A percentile compares a stretch with the other conserved stretches of the same genome.
These are phyloP conservation scores for Mesoclemmys tuberculata DNA, from an alignment of 2,113 vertebrate genomes.

Conservation along the genomic window DNA sequence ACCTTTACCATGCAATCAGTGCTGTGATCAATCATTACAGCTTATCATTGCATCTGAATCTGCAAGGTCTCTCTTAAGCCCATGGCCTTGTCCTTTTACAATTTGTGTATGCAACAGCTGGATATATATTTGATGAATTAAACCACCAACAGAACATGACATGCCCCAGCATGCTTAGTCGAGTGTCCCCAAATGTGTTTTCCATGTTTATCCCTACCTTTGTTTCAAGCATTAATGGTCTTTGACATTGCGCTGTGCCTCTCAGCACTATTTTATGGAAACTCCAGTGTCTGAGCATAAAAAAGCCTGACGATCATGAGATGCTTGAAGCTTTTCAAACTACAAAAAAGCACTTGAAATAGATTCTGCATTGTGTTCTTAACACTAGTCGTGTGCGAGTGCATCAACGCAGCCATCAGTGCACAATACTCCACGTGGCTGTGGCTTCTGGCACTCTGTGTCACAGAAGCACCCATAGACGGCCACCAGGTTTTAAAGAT, in stretches of 20 bases:
- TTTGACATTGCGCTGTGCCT: slow-evolving; percentile 48
- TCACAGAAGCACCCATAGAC: slow-evolving; percentile 36
- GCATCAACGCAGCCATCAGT: slow-evolving; percentile 21
- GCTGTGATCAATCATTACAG: neutral
- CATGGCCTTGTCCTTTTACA: neutral
- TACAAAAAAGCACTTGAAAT: slow-evolving; percentile 35
- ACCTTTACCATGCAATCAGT: neutral
- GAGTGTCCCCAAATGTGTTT: slow-evolving; percentile 45
- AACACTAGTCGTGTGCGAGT: slow-evolving; percentile 59
- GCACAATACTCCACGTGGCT: slow-evolving; percentile 61
- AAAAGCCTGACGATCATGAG: slow-evolving; percentile 66
- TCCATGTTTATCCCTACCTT: slow-evolving; percentile 37
- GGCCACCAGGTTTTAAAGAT: slow-evolving; percentile 34
- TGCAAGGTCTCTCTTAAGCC: neutral
- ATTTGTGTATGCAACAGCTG: neutral
- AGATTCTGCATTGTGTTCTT: slow-evolving; percentile 55
- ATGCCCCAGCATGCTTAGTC: neutral
- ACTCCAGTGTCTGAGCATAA: slow-evolving; percentile 58
- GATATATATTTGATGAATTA: slow-evolving; percentile 7
- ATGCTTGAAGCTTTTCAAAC: slow-evolving; percentile 45
- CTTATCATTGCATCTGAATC: neutral
- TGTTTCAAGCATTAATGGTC: neutral
- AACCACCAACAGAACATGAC: neutral
- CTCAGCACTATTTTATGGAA: slow-evolving; percentile 69
- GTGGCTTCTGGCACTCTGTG: slow-evolving; percentile 38